Evolutionary conservation across 2,888 invertebrate genomes (phyloP).

Genomic region (Rhamnusium bicolor): DNA sequence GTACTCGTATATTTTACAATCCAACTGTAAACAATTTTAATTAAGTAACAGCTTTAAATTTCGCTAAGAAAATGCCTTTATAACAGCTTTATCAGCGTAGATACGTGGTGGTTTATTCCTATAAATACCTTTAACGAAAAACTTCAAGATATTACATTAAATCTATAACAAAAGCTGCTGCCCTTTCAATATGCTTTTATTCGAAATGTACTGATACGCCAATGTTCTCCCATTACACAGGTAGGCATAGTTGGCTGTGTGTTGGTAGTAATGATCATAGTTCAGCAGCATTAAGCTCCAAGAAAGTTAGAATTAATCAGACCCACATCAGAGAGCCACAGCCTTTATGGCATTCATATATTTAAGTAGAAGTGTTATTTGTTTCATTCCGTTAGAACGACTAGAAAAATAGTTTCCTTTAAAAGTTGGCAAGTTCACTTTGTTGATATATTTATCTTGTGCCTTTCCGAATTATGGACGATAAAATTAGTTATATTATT

Average conservation of each 20-base stretch:
- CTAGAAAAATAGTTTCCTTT: conserved; percentile 38
- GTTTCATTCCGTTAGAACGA: conserved; percentile 38
- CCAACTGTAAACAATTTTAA: too few relatives aligned
- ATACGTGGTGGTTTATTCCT: too few relatives aligned
- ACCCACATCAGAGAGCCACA: conserved; percentile 59
- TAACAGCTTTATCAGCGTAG: too few relatives aligned
- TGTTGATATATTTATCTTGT: conserved; percentile 41
- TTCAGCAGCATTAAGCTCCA: conserved; percentile 62
- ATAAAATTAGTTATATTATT: conserved; percentile 31
- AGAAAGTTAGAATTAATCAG: conserved; percentile 63
- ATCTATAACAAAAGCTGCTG: too few relatives aligned
- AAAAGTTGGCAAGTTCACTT: conserved; percentile 44
- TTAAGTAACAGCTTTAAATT: too few relatives aligned
- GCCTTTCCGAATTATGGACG: conserved; percentile 41
- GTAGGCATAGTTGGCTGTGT: conserved; percentile 61
- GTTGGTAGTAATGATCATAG: conserved; percentile 64
- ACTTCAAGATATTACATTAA: too few relatives aligned
- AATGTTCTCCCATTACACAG: conserved; percentile 46
- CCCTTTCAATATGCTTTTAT: background rate
- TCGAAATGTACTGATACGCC: background rate
- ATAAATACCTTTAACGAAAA: too few relatives aligned
- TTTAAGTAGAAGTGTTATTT: conserved; percentile 42
- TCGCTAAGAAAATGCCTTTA: too few relatives aligned
- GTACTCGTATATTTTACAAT: too few relatives aligned
- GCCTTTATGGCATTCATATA: conserved; percentile 56